phyloP scores from a whole-genome alignment of 2,113 vertebrate species.

The Ophiodon elongatus region DNA sequence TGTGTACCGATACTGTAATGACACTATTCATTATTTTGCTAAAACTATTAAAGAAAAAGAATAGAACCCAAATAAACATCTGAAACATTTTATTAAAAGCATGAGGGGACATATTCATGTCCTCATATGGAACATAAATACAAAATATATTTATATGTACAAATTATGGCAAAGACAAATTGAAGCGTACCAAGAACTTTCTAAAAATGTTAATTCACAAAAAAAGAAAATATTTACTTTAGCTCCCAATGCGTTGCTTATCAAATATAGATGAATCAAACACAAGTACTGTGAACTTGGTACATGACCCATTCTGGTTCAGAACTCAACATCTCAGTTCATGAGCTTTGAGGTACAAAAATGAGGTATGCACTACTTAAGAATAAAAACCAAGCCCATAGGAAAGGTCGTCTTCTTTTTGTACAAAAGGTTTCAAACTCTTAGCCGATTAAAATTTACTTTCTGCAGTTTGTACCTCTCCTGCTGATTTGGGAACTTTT shows the following conservation, averaged over 20 bases:
- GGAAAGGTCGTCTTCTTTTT: conserved; percentile 16
- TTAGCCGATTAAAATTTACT: neutral
- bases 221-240: conserved; percentile 45
- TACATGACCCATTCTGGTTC: conserved; percentile 19
- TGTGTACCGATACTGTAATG: neutral
- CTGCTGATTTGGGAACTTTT: neutral
- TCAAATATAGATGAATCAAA: conserved; percentile 52
- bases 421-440: conserved; percentile 9
- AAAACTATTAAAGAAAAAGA: conserved; percentile 4
- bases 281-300: conserved; percentile 2
- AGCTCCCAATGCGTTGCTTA: conserved; percentile 63
- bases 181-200: conserved; percentile 65
- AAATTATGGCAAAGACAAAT: conserved; percentile 79
- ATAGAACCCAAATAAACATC: conserved; percentile 44
- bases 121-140: conserved; percentile 84
- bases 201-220: conserved; percentile 68
- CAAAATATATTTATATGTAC: conserved; percentile 83
- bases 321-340: conserved; percentile 14
- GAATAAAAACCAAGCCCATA: conserved; percentile 48
- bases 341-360: conserved; percentile 67
- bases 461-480: conserved; percentile 7
- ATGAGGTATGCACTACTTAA: conserved; percentile 64
- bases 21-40: neutral
- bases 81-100: conserved; percentile 86
- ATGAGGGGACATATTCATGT: conserved; percentile 68